A percentile compares a stretch with the other conserved stretches of the same genome.
These are phyloP conservation scores for Empidonax alnorum DNA, from an alignment of 2,113 vertebrate species.

Conservation along the genomic window DNA sequence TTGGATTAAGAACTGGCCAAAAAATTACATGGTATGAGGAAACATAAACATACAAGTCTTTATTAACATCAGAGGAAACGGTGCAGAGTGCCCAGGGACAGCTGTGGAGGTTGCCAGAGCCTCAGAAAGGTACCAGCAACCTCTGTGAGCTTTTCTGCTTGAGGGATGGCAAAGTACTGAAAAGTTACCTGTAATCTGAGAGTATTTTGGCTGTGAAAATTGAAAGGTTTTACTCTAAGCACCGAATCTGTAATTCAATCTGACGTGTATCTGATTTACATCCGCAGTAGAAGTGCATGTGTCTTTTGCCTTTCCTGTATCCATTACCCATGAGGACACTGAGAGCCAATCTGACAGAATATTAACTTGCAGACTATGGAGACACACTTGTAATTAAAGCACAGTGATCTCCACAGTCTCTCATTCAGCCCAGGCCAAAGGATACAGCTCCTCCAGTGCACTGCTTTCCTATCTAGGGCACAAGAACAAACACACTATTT, in stretches of 20 bases:
- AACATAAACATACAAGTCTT: neutral
- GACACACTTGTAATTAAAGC: neutral
- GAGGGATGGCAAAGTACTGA: neutral
- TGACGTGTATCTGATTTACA: neutral
- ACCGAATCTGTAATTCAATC: neutral
- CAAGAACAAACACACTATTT: neutral
- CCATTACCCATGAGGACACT: neutral
- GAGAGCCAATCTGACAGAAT: neutral
- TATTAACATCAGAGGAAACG: neutral
- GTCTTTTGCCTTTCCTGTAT: neutral
- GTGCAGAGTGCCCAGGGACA: neutral
- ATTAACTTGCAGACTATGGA: neutral
- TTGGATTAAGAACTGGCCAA: neutral
- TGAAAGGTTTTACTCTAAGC: neutral
- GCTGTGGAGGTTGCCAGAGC: neutral
- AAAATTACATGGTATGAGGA: neutral
- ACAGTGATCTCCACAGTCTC: neutral
- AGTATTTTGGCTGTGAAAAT: neutral
- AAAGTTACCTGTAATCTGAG: neutral
- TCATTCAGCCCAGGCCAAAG: neutral
- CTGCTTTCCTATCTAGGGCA: neutral
- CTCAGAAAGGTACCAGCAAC: neutral
- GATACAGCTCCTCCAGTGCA: neutral
- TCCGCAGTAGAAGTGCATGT: neutral
- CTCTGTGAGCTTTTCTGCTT: neutral